Percentiles rank a stretch among this genome's conserved stretches.
These are phyloP conservation scores for Labeo calbasu DNA, from an alignment of 2,797 vertebrate species.

Conservation along the genomic window DNA sequence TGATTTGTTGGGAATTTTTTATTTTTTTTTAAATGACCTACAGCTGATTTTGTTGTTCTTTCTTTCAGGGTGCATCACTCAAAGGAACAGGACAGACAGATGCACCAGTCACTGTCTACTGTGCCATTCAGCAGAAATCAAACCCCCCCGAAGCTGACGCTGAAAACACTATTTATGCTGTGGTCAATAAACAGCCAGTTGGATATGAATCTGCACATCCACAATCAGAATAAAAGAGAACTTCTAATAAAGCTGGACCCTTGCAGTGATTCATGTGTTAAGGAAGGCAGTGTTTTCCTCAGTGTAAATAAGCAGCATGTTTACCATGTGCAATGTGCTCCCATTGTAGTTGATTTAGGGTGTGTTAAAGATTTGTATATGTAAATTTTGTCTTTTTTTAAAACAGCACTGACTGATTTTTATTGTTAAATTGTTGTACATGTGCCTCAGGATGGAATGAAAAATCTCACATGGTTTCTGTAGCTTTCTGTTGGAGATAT, in stretches of 20 bases:
- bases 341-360: neutral
- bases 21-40: no score
- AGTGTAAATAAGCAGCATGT: neutral
- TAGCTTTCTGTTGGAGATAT: neutral
- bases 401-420: neutral
- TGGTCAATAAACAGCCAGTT: neutral
- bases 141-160: neutral
- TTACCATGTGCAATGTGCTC: neutral
- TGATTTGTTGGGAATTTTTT: no score
- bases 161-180: neutral
- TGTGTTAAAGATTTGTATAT: neutral
- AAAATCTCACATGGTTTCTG: neutral
- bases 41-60: no score
- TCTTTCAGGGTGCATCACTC: no score
- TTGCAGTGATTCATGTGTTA: neutral
- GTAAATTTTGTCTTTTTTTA: neutral
- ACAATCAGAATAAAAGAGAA: neutral
- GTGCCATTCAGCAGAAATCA: neutral
- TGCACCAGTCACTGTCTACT: neutral
- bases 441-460: neutral
- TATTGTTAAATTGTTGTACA: neutral
- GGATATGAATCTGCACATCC: neutral
- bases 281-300: neutral
- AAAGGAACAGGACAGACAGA: neutral
- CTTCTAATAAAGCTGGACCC: neutral